These are phyloP conservation scores for Ptyas mucosa DNA, from an alignment of 2,113 vertebrate genomes.

Conservation along the genomic window DNA sequence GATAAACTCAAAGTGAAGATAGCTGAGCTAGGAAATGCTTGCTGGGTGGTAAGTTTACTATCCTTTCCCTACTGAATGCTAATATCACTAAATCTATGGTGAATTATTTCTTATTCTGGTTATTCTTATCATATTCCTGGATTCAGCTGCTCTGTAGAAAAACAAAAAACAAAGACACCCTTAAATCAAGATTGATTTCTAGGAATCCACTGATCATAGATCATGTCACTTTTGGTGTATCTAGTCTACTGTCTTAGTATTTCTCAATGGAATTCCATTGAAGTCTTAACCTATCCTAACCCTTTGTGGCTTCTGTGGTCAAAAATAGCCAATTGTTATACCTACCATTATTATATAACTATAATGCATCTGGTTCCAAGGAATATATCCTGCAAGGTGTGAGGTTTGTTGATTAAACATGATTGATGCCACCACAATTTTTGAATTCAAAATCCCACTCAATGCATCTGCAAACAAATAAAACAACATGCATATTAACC, in stretches of 20 bases:
- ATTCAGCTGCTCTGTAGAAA: not conserved
- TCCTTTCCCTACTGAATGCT: slow-evolving; percentile 10
- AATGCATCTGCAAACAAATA: slow-evolving; percentile 20
- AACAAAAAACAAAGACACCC: not conserved
- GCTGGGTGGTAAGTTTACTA: slow-evolving; percentile 92
- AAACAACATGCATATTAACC: slow-evolving; percentile 14
- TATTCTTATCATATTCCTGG: not conserved
- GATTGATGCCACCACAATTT: not conserved
- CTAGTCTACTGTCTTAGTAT: not conserved
- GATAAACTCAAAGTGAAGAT: slow-evolving; percentile 96
- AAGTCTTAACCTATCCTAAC: not conserved
- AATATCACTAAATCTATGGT: not conserved
- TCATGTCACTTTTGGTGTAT: not conserved
- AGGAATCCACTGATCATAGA: not conserved
- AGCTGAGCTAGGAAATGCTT: slow-evolving; percentile 96
- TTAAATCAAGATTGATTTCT: not conserved
- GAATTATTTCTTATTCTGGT: not conserved
- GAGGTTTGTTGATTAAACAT: not conserved
- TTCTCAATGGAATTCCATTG: not conserved
- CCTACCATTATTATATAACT: not conserved
- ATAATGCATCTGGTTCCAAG: not conserved
- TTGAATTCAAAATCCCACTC: not conserved
- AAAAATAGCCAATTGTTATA: not conserved
- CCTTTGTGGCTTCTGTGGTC: not conserved
- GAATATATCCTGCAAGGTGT: not conserved